These are phyloP conservation scores for Hirtodrosophila confusa DNA, from an alignment of 2,888 invertebrate genomes.

Conservation along the genomic window DNA sequence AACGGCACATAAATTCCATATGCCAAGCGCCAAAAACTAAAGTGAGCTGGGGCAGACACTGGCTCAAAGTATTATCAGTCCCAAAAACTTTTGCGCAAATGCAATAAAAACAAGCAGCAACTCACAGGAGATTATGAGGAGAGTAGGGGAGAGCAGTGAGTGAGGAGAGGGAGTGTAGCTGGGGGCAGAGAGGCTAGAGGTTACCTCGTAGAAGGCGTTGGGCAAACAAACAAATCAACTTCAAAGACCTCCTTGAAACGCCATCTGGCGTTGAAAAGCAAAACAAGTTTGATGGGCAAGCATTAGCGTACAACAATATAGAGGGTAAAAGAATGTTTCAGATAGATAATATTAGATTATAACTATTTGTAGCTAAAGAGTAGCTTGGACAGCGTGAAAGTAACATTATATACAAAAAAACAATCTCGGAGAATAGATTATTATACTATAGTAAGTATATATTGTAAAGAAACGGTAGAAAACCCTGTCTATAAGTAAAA, in stretches of 20 bases:
- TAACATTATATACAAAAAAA: too few relatives aligned
- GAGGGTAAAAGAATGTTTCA: too few relatives aligned
- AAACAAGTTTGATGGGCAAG: conserved; percentile 22
- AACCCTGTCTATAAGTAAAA: too few relatives aligned
- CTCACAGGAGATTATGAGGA: conserved; percentile 36
- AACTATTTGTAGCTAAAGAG: too few relatives aligned
- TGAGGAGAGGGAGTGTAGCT: too few relatives aligned
- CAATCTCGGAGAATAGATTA: too few relatives aligned
- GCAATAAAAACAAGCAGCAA: conserved; percentile 48
- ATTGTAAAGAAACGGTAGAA: too few relatives aligned
- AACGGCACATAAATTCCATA: conserved; percentile 62
- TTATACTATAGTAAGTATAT: too few relatives aligned
- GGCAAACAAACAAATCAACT: conserved; percentile 11
- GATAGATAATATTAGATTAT: too few relatives aligned
- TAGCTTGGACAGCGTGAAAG: too few relatives aligned
- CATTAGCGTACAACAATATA: conserved; percentile 3
- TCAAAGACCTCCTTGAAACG: conserved; percentile 23
- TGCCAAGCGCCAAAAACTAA: conserved; percentile 66
- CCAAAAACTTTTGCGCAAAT: conserved; percentile 47
- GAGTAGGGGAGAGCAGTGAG: neutral
- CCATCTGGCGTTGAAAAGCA: conserved; percentile 41
- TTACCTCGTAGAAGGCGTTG: too few relatives aligned
- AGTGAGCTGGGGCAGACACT: conserved; percentile 20
- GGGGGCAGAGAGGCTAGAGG: too few relatives aligned
- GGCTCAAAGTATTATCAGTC: conserved; percentile 61